A percentile compares a stretch with the other conserved stretches of the same genome.
Conservation (phyloP, 2,797 vertebrate genomes). For the Lagocephalus sceleratus region DNA sequence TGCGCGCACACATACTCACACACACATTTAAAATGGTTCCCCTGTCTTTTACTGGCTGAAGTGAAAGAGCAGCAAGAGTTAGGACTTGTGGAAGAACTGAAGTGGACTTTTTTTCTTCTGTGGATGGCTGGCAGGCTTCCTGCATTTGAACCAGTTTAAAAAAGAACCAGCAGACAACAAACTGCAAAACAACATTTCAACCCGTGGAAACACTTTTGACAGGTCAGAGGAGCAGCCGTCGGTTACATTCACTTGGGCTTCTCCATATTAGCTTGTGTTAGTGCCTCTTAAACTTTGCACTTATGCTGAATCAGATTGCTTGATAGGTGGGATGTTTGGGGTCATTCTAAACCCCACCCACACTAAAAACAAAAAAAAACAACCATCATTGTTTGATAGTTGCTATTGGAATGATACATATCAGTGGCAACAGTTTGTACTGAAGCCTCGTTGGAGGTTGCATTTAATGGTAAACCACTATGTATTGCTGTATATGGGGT, state of each 20-base stretch:
- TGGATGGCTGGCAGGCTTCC: slow-evolving; percentile 8
- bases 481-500: slow-evolving; percentile 81
- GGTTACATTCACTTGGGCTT: slow-evolving; percentile 6
- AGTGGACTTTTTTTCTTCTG: slow-evolving; percentile 30
- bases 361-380: slow-evolving; percentile 29
- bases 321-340: slow-evolving; percentile 12
- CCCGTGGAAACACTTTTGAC: slow-evolving; percentile 12
- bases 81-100: slow-evolving; percentile 28
- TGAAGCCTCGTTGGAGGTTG: slow-evolving; percentile 60
- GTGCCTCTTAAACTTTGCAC: slow-evolving; percentile 79
- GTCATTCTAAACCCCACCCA: slow-evolving; percentile 32
- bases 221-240: slow-evolving; percentile 7
- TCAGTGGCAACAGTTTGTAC: slow-evolving; percentile 60
- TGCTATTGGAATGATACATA: slow-evolving; percentile 62
- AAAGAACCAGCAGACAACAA: slow-evolving; percentile 13
- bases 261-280: slow-evolving; percentile 45
- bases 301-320: slow-evolving; percentile 72
- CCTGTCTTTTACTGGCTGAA: slow-evolving; percentile 44
- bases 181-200: slow-evolving; percentile 26
- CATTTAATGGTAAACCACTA: slow-evolving; percentile 76
- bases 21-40: slow-evolving; percentile 18
- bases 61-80: slow-evolving; percentile 13
- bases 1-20: slow-evolving; percentile 13
- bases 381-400: slow-evolving; percentile 49
- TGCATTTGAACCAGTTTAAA: slow-evolving; percentile 17